These are phyloP conservation scores for Lethenteron reissneri DNA, from an alignment of 2,113 vertebrate species.

Conservation along the genomic window DNA sequence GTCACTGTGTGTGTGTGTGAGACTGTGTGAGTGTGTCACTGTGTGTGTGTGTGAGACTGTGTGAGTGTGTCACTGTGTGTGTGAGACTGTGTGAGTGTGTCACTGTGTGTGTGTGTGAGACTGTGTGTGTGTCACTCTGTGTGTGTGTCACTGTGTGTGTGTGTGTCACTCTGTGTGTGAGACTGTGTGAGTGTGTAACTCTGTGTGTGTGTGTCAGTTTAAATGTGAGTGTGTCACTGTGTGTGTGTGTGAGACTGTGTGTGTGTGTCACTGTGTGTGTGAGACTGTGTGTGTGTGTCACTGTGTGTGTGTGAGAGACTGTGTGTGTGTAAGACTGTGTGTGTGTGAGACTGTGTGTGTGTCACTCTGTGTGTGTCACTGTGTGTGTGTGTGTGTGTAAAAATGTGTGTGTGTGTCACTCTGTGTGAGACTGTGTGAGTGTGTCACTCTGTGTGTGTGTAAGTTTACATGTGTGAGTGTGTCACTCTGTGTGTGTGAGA, in stretches of 20 bases:
- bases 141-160: no score
- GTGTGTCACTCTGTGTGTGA: not conserved
- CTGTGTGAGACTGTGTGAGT: not conserved
- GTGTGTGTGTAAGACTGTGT: not conserved
- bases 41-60: not conserved
- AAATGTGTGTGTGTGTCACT: constrained; percentile 5
- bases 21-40: not conserved
- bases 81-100: no score
- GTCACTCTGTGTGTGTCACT: not conserved
- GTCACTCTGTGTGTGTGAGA: not conserved
- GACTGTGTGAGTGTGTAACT: not conserved
- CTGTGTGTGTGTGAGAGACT: no score
- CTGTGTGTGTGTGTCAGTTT: not conserved
- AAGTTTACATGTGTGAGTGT: not conserved
- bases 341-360: not conserved
- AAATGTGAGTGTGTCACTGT: not conserved
- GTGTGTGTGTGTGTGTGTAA: not conserved
- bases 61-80: no score
- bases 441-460: not conserved
- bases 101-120: no score
- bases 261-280: constrained; percentile 5
- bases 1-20: not conserved
- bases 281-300: not conserved
- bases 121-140: no score
- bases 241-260: constrained; percentile 5